These are phyloP conservation scores for Cheilosia variabilis DNA, from an alignment of 2,888 invertebrate genomes.

Conservation along the genomic window DNA sequence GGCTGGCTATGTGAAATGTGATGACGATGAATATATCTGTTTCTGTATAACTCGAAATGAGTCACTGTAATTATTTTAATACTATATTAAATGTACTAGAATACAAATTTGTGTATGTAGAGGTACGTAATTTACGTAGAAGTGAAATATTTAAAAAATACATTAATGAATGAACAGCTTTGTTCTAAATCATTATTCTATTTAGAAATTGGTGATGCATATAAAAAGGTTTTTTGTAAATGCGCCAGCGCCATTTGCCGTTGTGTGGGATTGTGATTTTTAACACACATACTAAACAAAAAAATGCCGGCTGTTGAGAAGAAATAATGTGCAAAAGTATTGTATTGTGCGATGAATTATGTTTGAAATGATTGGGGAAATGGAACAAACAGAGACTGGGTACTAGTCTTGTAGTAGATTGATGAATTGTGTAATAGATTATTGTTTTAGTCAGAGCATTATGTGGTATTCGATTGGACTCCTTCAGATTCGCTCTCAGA, in stretches of 20 bases:
- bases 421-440: too few species aligned
- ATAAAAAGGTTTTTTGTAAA: background rate
- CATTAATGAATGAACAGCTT: background rate
- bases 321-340: too few species aligned
- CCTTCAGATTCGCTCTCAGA: too few species aligned
- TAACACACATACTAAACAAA: constrained; percentile 30
- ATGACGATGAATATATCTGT: too few species aligned
- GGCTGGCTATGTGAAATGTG: background rate
- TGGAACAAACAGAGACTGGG: too few species aligned
- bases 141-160: constrained; percentile 6
- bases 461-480: too few species aligned
- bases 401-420: too few species aligned
- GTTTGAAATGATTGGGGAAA: too few species aligned
- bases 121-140: background rate
- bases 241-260: background rate
- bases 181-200: constrained; percentile 3
- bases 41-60: background rate
- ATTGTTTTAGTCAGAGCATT: too few species aligned
- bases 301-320: constrained; percentile 19
- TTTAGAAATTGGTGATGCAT: constrained; percentile 17
- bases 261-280: background rate
- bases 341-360: background rate
- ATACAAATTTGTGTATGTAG: background rate
- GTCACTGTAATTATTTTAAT: constrained; percentile 30
- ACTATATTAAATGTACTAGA: constrained; percentile 36